Percentiles rank a stretch among this genome's conserved stretches.
phyloP scores from a whole-genome alignment of 2,113 vertebrate genomes.

The Danionella cerebrum region DNA sequence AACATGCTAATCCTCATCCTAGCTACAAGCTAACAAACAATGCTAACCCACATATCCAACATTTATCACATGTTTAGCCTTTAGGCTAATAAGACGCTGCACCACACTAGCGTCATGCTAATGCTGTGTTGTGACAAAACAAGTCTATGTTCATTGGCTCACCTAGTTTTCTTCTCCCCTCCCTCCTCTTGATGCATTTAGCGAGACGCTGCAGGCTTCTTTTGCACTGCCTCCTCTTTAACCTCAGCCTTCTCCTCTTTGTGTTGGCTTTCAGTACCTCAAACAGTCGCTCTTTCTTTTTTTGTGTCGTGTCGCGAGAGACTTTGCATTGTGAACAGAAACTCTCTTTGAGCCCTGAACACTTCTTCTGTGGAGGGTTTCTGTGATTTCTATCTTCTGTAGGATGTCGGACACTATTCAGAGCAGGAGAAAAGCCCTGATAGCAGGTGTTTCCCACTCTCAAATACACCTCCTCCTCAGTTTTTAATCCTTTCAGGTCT shows the following conservation, averaged over 20 bases:
- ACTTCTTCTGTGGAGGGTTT: no score
- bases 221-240: constrained; percentile 68
- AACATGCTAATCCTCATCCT: no score
- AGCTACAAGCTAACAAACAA: no score
- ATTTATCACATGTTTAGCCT: no score
- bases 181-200: constrained; percentile 65
- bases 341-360: no score
- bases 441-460: constrained; percentile 56
- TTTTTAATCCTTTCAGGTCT: constrained; percentile 29
- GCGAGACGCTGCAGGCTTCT: constrained; percentile 67
- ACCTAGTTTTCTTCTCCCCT: constrained; percentile 80
- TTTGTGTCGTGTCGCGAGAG: constrained; percentile 72
- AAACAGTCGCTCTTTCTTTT: constrained; percentile 75
- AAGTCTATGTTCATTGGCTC: constrained; percentile 46
- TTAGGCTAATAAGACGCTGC: no score
- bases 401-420: constrained; percentile 47
- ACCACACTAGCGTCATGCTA: no score
- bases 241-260: constrained; percentile 63
- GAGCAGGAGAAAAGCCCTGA: constrained; percentile 59
- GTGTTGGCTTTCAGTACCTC: constrained; percentile 60
- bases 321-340: no score
- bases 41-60: no score
- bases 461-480: constrained; percentile 47
- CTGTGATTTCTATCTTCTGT: constrained; percentile 54
- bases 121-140: no score